Percentiles rank a stretch among this genome's conserved stretches.
Evolutionary conservation across 2,113 vertebrate species (phyloP).

Genomic region (Xenopus laevis): DNA sequence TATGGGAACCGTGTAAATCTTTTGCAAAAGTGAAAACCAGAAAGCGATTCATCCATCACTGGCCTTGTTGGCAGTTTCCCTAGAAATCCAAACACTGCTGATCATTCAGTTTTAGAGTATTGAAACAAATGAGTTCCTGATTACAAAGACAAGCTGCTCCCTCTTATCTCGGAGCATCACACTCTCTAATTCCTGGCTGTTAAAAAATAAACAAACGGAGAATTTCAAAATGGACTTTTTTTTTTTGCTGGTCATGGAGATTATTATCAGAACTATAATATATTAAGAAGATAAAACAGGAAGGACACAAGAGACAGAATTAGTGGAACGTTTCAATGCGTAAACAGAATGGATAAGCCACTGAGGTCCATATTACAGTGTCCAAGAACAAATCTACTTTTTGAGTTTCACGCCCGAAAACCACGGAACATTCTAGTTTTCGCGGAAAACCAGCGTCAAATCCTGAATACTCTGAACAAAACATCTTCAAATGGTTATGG

Average conservation of each 20-base stretch:
- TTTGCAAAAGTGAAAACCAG: background rate
- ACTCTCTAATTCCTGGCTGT: background rate
- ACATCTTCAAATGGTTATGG: too few species aligned
- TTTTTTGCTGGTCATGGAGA: background rate
- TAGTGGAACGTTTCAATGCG: too few species aligned
- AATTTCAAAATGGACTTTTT: background rate
- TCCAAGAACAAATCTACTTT: too few species aligned
- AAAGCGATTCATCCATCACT: background rate
- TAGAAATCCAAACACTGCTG: conserved; percentile 1
- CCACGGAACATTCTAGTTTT: too few species aligned
- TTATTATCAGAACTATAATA: background rate
- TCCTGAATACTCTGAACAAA: too few species aligned
- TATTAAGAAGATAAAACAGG: background rate
- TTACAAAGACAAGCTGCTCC: background rate
- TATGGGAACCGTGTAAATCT: conserved; percentile 53
- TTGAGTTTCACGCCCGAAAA: too few species aligned
- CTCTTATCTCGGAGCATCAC: conserved; percentile 1
- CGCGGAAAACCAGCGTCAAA: too few species aligned
- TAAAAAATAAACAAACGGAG: conserved; percentile 5
- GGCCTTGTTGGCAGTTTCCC: background rate
- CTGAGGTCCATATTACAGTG: too few species aligned
- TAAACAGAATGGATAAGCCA: too few species aligned
- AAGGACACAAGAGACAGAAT: too few species aligned
- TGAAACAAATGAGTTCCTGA: conserved; percentile 2
- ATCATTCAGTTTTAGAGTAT: conserved; percentile 13